These are phyloP conservation scores for Choristoneura rosaceana DNA, from an alignment of 2,888 invertebrate genomes.

Conservation along the genomic window DNA sequence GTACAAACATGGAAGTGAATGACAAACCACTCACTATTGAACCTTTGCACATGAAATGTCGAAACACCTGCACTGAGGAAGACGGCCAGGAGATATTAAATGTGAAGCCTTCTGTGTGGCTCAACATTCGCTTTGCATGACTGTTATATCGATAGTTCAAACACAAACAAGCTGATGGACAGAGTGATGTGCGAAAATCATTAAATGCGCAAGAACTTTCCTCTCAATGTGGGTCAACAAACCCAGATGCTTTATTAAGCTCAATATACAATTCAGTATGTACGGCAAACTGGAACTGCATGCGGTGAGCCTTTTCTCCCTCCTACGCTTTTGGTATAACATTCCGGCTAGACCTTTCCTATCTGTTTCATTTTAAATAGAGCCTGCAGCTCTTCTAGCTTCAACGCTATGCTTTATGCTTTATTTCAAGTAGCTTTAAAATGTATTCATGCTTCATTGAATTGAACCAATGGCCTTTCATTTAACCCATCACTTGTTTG, in stretches of 20 bases:
- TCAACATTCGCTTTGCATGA: background rate
- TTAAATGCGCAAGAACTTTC: conserved; percentile 24
- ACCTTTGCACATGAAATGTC: too few species aligned
- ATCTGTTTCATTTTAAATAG: conserved; percentile 23
- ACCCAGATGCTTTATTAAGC: conserved; percentile 65
- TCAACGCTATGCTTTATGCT: background rate
- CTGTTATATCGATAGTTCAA: background rate
- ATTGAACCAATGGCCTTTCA: conserved; percentile 17
- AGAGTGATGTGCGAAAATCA: conserved; percentile 14
- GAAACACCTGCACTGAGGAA: too few species aligned
- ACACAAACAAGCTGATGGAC: background rate
- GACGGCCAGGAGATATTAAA: too few species aligned
- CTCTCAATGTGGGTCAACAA: conserved; percentile 60
- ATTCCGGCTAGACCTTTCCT: conserved; percentile 32
- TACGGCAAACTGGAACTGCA: conserved; percentile 66
- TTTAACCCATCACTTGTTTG: conserved; percentile 23
- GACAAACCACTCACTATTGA: too few species aligned
- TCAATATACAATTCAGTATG: conserved; percentile 60
- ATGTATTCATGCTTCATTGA: background rate
- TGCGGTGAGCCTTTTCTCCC: conserved; percentile 60
- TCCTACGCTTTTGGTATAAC: conserved; percentile 67
- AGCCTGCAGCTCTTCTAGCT: background rate
- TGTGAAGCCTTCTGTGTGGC: too few species aligned
- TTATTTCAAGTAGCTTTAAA: conserved; percentile 4
- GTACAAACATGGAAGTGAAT: too few species aligned